Conservation (phyloP, 2,888 invertebrate species). For the Anagyrus pseudococci region DNA sequence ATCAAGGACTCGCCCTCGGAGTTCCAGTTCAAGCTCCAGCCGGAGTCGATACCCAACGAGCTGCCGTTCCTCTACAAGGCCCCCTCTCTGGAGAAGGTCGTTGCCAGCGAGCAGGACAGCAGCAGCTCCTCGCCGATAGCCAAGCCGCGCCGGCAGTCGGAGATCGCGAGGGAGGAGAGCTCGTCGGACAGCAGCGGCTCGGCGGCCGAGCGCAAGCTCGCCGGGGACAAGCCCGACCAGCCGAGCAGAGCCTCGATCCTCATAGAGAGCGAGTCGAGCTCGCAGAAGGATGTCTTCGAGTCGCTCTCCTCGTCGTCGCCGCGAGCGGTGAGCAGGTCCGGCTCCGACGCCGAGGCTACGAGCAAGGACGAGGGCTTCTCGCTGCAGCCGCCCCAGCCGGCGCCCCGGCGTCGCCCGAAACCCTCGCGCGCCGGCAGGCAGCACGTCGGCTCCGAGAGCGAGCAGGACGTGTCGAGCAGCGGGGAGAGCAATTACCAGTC, state of each 20-base stretch:
- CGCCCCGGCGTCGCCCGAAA: conserved; percentile 58
- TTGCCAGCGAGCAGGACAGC: conserved; percentile 47
- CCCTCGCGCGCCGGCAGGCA: conserved; percentile 61
- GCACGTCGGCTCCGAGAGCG: conserved; percentile 72
- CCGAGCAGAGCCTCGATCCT: conserved; percentile 32
- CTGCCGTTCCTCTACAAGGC: conserved; percentile 62
- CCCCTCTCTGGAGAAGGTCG: conserved; percentile 51
- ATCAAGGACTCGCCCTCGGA: conserved; percentile 76
- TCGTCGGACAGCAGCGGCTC: conserved; percentile 47
- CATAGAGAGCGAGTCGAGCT: conserved; percentile 21
- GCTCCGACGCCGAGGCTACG: conserved; percentile 52
- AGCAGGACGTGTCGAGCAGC: conserved; percentile 83
- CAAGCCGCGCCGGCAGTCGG: conserved; percentile 41
- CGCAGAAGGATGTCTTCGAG: conserved; percentile 23
- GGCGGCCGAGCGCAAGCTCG: conserved; percentile 1
- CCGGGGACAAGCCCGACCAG: conserved; percentile 5
- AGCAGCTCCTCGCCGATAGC: conserved; percentile 48
- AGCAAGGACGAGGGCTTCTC: conserved; percentile 47
- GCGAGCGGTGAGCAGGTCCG: conserved; percentile 52
- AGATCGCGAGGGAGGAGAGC: conserved; percentile 49
- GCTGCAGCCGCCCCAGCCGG: conserved; percentile 51
- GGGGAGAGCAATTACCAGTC: conserved; percentile 87
- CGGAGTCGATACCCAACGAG: conserved; percentile 69
- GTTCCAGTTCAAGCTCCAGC: conserved; percentile 72
- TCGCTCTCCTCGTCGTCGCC: conserved; percentile 40